A percentile compares a stretch with the other conserved stretches of the same genome.
phyloP scores from a whole-genome alignment of 2,113 vertebrate genomes.

The Thunnus maccoyii region DNA sequence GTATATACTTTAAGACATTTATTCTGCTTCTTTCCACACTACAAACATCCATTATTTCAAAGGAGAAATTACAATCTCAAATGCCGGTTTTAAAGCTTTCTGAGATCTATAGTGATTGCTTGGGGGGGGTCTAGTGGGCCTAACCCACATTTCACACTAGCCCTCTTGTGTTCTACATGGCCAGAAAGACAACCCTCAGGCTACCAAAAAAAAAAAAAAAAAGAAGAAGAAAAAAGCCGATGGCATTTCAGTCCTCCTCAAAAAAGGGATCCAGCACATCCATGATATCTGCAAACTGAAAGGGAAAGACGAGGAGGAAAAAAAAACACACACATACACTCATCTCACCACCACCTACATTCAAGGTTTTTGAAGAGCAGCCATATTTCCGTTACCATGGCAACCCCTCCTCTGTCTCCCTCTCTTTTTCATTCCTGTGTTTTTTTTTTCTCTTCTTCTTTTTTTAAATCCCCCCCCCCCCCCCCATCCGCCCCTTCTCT shows the following conservation, averaged over 20 bases:
- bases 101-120: neutral
- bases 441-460: slow-evolving; percentile 36
- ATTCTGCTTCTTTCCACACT: neutral
- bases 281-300: slow-evolving; percentile 75
- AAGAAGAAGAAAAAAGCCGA: slow-evolving; percentile 14
- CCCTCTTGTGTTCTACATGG: slow-evolving; percentile 42
- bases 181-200: slow-evolving; percentile 58
- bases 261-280: slow-evolving; percentile 62
- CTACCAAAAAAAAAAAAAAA: neutral
- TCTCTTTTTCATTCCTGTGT: slow-evolving; percentile 71
- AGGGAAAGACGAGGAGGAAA: slow-evolving; percentile 41
- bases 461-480: slow-evolving; percentile 47
- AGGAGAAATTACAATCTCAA: neutral
- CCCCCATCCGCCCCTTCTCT: slow-evolving; percentile 64
- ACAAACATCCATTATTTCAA: neutral
- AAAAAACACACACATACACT: slow-evolving; percentile 59
- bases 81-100: neutral
- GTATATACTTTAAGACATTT: neutral
- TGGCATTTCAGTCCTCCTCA: slow-evolving; percentile 45
- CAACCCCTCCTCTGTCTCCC: slow-evolving; percentile 80
- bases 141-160: slow-evolving; percentile 62
- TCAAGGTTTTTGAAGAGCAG: slow-evolving; percentile 85
- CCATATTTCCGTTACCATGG: slow-evolving; percentile 84
- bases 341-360: slow-evolving; percentile 83
- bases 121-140: slow-evolving; percentile 22